phyloP scores from a whole-genome alignment of 2,797 vertebrate genomes.

The Propithecus deckenii region DNA sequence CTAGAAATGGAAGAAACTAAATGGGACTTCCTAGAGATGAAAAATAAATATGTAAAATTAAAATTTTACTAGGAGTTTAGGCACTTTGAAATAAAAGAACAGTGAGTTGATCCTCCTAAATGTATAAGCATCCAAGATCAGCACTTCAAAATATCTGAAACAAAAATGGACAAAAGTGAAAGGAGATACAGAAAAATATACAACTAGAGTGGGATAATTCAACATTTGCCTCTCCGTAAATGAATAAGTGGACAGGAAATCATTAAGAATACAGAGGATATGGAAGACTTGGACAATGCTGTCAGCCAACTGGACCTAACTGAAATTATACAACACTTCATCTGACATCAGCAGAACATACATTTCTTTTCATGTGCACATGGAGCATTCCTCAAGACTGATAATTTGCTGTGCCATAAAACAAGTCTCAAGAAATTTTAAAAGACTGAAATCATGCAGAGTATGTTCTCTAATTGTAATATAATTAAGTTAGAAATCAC shows the following conservation, averaged over 20 bases:
- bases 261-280: neutral
- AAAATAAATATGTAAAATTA: neutral
- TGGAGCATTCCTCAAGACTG: neutral
- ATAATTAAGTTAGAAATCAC: neutral
- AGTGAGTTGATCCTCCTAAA: neutral
- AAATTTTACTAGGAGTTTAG: neutral
- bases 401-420: neutral
- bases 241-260: neutral
- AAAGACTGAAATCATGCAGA: neutral
- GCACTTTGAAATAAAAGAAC: neutral
- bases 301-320: neutral
- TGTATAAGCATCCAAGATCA: neutral
- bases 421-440: neutral
- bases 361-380: neutral
- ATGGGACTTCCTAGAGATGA: neutral
- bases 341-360: neutral
- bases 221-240: neutral
- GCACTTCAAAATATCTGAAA: neutral
- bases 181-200: neutral
- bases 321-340: neutral
- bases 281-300: neutral
- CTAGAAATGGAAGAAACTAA: neutral
- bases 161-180: neutral
- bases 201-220: neutral
- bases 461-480: neutral